Base-by-base conservation (phyloP, 2,797 vertebrate species). In the Rhinella marina region DNA sequence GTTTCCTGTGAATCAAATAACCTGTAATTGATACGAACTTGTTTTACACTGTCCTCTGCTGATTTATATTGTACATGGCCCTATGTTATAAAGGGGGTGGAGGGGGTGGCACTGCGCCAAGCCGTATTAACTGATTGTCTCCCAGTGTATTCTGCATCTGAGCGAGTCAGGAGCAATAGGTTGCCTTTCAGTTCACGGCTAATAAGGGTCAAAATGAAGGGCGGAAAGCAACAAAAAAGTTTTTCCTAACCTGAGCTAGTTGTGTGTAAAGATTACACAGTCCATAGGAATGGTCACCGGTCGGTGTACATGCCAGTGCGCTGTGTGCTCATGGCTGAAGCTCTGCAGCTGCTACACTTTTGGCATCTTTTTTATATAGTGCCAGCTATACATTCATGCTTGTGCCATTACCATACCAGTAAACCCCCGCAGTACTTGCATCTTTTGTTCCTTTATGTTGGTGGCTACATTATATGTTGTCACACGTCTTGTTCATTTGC, bases 1-100 rank as follows among this genome's bases (percentile, higher is more conserved):
- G 56, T 62, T 59, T 80, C 78, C 78, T 80, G 79, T 13, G 57
- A 80, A 61, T 32, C 56, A 80, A 32, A 61, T 80, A 59, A 57
- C 27, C 17, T 80, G 54, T 62, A 41, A 23, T 41, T 41, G 56
- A 81, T 61, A 10, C n/a, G 19, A 5, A 27, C 29, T 80, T 21
- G 54, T 57, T 78, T 54, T 61, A 80, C 57, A 41, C 54, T 25
- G 29, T 62, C 27, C 21, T 61, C 57, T 59, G 27, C 4, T 76
- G 73, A 52, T 76, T 54, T 76, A 76, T 52, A n/a, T 50, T 76
- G 73, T 76, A 21, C 56, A 61, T 59, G 41, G 56, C 25, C 78
- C 29, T 41, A 48, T 23, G 6, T 62, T 81, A 48, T 61, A 61
- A 48, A 62, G 17, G n/a, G 52, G 79, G 19, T 10, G 54, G 61